Conservation (phyloP, 2,797 vertebrate species). For the Acanthurus leucopareius region DNA sequence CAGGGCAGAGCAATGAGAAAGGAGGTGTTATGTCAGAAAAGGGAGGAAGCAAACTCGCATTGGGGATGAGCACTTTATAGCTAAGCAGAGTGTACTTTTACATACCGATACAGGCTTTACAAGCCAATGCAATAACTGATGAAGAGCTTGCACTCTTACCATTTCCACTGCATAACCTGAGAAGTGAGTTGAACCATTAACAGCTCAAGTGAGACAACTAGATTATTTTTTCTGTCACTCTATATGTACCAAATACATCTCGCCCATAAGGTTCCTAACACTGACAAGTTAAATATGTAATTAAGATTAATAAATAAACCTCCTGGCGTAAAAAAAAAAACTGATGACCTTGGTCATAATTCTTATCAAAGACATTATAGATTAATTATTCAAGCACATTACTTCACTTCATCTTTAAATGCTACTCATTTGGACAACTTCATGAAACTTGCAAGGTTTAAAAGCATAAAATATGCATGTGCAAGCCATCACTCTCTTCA, state of each 20-base stretch:
- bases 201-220: constrained; percentile 22
- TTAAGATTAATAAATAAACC: constrained; percentile 60
- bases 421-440: constrained; percentile 87
- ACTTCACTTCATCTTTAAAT: constrained; percentile 83
- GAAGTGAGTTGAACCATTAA: constrained; percentile 13
- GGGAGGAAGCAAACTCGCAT: constrained; percentile 33
- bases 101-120: constrained; percentile 46
- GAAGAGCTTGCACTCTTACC: constrained; percentile 17
- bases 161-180: constrained; percentile 15
- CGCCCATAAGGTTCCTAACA: constrained; percentile 2
- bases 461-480: constrained; percentile 82
- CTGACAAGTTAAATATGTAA: constrained; percentile 42
- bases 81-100: constrained; percentile 56
- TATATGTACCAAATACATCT: constrained; percentile 13
- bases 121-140: constrained; percentile 40
- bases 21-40: constrained; percentile 53
- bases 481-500: constrained; percentile 80
- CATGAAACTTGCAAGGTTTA: constrained; percentile 86
- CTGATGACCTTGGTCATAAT: constrained; percentile 77
- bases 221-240: constrained; percentile 9
- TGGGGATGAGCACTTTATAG: constrained; percentile 62
- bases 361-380: constrained; percentile 80
- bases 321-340: constrained; percentile 49
- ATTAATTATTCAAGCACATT: constrained; percentile 86
- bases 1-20: constrained; percentile 63